phyloP scores from a whole-genome alignment of 2,113 vertebrate genomes.

The Marmota flaviventris region DNA sequence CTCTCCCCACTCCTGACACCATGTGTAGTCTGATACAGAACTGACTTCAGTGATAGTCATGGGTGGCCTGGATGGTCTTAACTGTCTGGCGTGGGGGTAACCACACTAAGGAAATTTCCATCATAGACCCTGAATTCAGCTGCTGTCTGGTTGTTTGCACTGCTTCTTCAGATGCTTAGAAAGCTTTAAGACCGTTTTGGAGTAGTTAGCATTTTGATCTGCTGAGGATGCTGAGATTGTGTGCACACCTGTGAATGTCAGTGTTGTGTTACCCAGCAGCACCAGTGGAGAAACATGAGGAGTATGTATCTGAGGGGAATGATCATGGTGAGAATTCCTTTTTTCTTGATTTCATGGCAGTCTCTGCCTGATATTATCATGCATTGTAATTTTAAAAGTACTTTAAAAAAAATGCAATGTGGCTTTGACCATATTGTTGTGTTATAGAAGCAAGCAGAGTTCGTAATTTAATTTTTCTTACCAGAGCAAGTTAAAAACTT shows the following conservation, averaged over 20 bases:
- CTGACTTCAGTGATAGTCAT: neutral
- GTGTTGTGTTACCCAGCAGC: neutral
- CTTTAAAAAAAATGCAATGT: neutral
- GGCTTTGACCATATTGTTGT: conserved; percentile 19
- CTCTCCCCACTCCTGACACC: neutral
- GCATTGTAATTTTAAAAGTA: neutral
- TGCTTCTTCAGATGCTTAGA: neutral
- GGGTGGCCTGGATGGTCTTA: neutral
- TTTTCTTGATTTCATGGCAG: neutral
- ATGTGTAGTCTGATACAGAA: neutral
- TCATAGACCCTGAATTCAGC: neutral
- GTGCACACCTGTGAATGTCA: neutral
- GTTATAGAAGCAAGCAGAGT: conserved; percentile 53
- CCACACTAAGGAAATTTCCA: neutral
- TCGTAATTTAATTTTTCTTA: conserved; percentile 69
- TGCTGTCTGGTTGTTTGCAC: neutral
- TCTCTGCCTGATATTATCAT: neutral
- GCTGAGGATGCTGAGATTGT: neutral
- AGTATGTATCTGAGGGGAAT: neutral
- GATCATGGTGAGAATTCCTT: neutral
- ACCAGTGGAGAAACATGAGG: neutral
- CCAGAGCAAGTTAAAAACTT: conserved; percentile 42
- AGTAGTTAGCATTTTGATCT: neutral
- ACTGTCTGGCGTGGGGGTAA: neutral
- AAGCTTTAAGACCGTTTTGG: neutral